Conservation (phyloP, 2,888 invertebrate genomes). For the Bombylius major region DNA sequence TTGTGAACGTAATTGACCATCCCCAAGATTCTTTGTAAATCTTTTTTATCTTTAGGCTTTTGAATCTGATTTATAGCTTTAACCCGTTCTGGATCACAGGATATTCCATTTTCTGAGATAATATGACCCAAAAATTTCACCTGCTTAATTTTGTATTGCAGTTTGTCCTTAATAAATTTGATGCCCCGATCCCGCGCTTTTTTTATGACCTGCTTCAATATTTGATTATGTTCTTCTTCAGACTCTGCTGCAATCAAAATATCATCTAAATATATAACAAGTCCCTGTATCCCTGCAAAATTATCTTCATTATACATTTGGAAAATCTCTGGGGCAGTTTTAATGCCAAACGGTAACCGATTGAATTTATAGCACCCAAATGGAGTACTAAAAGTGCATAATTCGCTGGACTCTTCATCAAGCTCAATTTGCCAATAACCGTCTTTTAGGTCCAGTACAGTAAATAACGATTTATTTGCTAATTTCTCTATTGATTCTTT, state of each 20-base stretch:
- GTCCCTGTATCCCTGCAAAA: conserved; percentile 15
- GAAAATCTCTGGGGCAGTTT: conserved; percentile 18
- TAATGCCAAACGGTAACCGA: conserved; percentile 17
- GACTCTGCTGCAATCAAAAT: conserved; percentile 12
- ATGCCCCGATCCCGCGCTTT: conserved; percentile 17
- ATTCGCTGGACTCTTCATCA: conserved; percentile 6
- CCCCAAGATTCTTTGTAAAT: neutral
- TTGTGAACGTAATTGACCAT: neutral
- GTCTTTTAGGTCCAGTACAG: conserved; percentile 12
- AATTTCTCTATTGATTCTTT: conserved; percentile 10
- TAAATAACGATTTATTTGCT: conserved; percentile 4
- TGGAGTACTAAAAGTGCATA: conserved; percentile 11
- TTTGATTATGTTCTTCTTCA: conserved; percentile 17
- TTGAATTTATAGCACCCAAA: conserved; percentile 12
- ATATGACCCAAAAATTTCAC: conserved; percentile 21
- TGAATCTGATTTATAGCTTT: neutral
- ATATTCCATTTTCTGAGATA: conserved; percentile 8
- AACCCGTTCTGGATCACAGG: no score
- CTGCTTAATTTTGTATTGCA: conserved; percentile 17
- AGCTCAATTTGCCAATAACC: conserved; percentile 13
- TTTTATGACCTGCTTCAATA: conserved; percentile 17
- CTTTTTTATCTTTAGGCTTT: conserved; percentile 1
- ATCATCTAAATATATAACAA: conserved; percentile 25
- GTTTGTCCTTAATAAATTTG: conserved; percentile 23
- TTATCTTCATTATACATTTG: conserved; percentile 13